Evolutionary conservation across 2,888 invertebrate genomes (phyloP), one percentile per base, ranked within the genome.

Genomic region (Rhopalosiphum nymphaeae): DNA sequence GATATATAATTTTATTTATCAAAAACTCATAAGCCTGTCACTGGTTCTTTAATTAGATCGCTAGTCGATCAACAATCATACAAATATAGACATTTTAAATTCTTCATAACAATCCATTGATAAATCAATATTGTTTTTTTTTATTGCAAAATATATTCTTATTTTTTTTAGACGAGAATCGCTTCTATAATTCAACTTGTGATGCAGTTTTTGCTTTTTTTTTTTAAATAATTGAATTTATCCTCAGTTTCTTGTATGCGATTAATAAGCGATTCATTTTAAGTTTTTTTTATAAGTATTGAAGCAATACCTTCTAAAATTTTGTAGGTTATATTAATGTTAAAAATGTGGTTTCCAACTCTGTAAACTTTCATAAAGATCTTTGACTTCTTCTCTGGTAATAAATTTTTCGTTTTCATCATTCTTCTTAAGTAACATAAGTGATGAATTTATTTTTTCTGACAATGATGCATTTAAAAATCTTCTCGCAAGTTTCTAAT

Each of bases 31-130:
- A 53, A 53, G 13, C 11, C 9, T 78, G 25, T 21, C 36, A n/a
- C 4, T 42, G 42, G 84, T 84, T 53, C 7, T 84, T 53, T 25
- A 53, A 26, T 49, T 84, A 29, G 16, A 36, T 53, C 53, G 25
- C 42, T 53, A 91, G 25, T 91, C 91, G 13, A 84, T 36, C 36
- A 36, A 91, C 53, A 84, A 57, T 26, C 29, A 89, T 57, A 57
- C 57, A 89, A 89, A 89, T 89, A 13, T 57, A 57, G 57, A 89
- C 44, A 29, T 89, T 89, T 89, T 44, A 57, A 89, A 57, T 10
- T 57, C 4, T 10, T 29, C 44, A 0, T 29, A 42, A 44, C 26
- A 1, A 57, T 61, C 7, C 1, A 61, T 89, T 57, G 44, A 89
- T 89, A 36, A 21, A 57, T 57, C 89, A 57, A 5, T 57, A 44